These are phyloP conservation scores for Netta rufina DNA, from an alignment of 2,797 vertebrate genomes.

Conservation along the genomic window DNA sequence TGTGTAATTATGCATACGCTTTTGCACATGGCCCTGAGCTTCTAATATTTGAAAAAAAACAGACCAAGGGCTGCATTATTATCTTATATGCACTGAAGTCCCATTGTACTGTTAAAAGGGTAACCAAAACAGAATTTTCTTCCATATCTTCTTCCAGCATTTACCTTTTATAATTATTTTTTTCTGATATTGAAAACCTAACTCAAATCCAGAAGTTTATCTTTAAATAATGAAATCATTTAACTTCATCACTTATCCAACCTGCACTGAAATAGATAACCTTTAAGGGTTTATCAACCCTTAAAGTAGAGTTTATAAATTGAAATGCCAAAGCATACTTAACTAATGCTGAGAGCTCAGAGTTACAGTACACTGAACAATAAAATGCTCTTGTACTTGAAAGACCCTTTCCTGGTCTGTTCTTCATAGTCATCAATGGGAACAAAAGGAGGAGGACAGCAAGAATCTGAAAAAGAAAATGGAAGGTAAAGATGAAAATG, in stretches of 20 bases:
- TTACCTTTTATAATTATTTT: neutral
- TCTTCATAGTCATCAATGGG: neutral
- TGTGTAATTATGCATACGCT: neutral
- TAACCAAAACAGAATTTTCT: neutral
- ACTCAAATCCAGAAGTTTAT: neutral
- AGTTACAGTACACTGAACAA: neutral
- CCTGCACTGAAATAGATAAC: neutral
- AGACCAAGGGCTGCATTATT: neutral
- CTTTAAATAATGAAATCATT: neutral
- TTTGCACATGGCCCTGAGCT: neutral
- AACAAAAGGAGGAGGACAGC: neutral
- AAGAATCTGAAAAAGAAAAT: neutral
- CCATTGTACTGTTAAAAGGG: neutral
- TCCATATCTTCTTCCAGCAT: neutral
- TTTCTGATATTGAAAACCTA: neutral
- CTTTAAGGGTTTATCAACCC: neutral
- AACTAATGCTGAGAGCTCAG: neutral
- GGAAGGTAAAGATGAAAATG: neutral
- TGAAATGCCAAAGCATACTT: neutral
- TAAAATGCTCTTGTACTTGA: neutral
- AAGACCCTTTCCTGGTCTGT: neutral
- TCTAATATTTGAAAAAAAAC: constrained; percentile 28
- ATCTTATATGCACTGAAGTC: neutral
- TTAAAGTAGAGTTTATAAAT: constrained; percentile 23
- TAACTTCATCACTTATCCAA: neutral